These are phyloP conservation scores for Carterocephalus palaemon DNA, from an alignment of 2,888 invertebrate genomes.

Conservation along the genomic window DNA sequence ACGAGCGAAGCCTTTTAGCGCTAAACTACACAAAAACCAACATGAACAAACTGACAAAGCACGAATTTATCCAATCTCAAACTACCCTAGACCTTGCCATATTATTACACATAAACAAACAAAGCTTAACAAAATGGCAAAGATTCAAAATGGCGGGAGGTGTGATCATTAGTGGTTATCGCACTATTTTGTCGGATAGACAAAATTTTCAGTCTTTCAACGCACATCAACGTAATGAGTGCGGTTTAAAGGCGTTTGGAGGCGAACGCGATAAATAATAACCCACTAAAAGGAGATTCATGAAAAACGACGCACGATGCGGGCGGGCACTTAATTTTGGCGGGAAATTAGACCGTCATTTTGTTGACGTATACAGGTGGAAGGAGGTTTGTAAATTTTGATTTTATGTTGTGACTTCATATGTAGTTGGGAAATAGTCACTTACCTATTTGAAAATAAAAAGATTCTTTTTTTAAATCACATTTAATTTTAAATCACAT, in stretches of 20 bases:
- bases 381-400: too few relatives aligned
- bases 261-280: constrained; percentile 70
- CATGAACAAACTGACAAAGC: constrained; percentile 25
- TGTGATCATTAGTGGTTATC: constrained; percentile 74
- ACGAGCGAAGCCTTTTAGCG: constrained; percentile 26
- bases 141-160: constrained; percentile 50
- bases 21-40: constrained; percentile 42
- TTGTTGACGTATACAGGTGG: constrained; percentile 35
- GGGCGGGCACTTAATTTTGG: constrained; percentile 63
- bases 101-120: constrained; percentile 40
- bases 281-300: constrained; percentile 60
- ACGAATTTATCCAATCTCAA: constrained; percentile 39
- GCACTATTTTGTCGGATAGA: constrained; percentile 76
- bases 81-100: constrained; percentile 51
- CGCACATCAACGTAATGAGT: constrained; percentile 68
- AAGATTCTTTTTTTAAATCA: too few relatives aligned
- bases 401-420: constrained; percentile 24
- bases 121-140: constrained; percentile 49
- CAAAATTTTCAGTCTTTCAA: constrained; percentile 75
- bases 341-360: constrained; percentile 63
- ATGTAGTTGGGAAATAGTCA: constrained; percentile 20
- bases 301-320: constrained; percentile 66
- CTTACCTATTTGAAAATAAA: too few relatives aligned
- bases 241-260: constrained; percentile 65
- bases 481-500: too few relatives aligned